phyloP scores from a whole-genome alignment of 2,797 vertebrate genomes.

The Borostomias antarcticus region DNA sequence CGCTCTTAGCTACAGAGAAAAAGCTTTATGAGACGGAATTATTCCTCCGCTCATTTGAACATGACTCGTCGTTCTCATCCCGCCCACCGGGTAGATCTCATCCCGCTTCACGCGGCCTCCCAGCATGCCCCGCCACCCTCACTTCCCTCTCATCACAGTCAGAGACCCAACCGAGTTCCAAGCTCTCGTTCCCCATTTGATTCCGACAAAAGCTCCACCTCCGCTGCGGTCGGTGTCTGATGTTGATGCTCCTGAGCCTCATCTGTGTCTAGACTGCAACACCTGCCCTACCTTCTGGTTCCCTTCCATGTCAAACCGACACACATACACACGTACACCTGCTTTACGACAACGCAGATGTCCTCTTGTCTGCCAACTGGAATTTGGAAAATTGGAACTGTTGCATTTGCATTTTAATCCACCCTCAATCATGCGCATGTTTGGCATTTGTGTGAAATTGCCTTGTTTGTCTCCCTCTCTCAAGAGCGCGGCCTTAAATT shows the following conservation, averaged over 20 bases:
- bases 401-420: slow-evolving; percentile 82
- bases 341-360: slow-evolving; percentile 38
- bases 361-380: slow-evolving; percentile 65
- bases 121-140: too few relatives aligned
- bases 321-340: slow-evolving; percentile 40
- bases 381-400: slow-evolving; percentile 67
- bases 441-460: slow-evolving; percentile 66
- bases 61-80: background rate
- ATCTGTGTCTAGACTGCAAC: slow-evolving; percentile 68
- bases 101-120: too few relatives aligned
- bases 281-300: slow-evolving; percentile 40
- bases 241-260: slow-evolving; percentile 63
- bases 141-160: too few relatives aligned
- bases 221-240: too few relatives aligned
- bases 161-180: too few relatives aligned
- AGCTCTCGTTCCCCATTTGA: too few relatives aligned
- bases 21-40: background rate
- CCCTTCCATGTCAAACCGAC: slow-evolving; percentile 47
- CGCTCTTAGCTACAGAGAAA: background rate
- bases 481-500: slow-evolving; percentile 55
- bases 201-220: too few relatives aligned
- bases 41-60: background rate
- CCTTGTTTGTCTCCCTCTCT: slow-evolving; percentile 60
- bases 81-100: background rate
- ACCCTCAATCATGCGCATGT: slow-evolving; percentile 71